phyloP scores from a whole-genome alignment of 1,140 invertebrate genomes.

The Aphidius gifuensis region DNA sequence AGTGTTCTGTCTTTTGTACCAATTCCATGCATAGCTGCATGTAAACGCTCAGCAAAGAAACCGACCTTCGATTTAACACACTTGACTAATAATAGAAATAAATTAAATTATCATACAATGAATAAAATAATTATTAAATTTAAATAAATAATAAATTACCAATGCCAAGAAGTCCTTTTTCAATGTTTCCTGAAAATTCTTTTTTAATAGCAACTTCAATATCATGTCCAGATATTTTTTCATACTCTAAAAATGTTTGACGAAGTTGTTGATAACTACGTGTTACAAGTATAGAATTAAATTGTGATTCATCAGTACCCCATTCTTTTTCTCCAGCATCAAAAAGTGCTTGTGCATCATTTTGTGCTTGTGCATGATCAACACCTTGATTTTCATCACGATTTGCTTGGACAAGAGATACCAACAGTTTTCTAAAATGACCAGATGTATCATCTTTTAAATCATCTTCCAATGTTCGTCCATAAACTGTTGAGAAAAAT shows the following conservation, averaged over 20 bases:
- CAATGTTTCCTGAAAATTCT: slow-evolving; percentile 69
- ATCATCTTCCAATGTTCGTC: slow-evolving; percentile 80
- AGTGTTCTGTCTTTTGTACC: slow-evolving; percentile 88
- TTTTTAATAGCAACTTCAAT: slow-evolving; percentile 68
- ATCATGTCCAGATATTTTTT: slow-evolving; percentile 62
- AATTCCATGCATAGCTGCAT: slow-evolving; percentile 84
- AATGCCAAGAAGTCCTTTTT: slow-evolving; percentile 65
- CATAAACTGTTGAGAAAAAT: slow-evolving; percentile 67
- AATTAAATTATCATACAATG: not conserved
- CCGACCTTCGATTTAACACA: slow-evolving; percentile 87
- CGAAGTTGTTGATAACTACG: slow-evolving; percentile 64
- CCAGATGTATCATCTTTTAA: slow-evolving; percentile 91
- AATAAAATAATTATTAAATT: slow-evolving; percentile 8
- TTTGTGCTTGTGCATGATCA: slow-evolving; percentile 51
- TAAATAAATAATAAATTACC: slow-evolving; percentile 51
- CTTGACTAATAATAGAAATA: slow-evolving; percentile 64
- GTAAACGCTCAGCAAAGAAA: slow-evolving; percentile 88
- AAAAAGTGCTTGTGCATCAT: slow-evolving; percentile 60
- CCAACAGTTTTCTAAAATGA: slow-evolving; percentile 86
- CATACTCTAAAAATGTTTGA: slow-evolving; percentile 63
- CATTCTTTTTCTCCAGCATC: slow-evolving; percentile 60
- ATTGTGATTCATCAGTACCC: slow-evolving; percentile 71
- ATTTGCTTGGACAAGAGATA: slow-evolving; percentile 79
- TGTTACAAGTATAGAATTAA: slow-evolving; percentile 63
- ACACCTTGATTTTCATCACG: slow-evolving; percentile 74